Conservation (phyloP, 2,113 vertebrate genomes). For the Cathartes aura region DNA sequence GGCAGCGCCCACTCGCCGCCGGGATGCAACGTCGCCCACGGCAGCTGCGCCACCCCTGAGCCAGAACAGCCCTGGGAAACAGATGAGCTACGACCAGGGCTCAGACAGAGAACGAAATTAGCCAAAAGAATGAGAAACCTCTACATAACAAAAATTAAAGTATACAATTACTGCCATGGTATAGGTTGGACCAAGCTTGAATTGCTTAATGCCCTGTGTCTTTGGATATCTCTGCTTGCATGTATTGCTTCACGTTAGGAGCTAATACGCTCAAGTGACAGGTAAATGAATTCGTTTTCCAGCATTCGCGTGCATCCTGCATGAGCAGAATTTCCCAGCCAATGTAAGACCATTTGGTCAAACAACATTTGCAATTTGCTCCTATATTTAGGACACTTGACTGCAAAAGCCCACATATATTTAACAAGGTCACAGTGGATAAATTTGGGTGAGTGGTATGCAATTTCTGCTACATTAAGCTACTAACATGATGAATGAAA, state of each 20-base stretch:
- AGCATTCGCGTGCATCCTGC: background rate
- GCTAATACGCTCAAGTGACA: background rate
- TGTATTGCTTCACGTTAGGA: background rate
- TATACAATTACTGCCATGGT: background rate
- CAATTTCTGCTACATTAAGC: background rate
- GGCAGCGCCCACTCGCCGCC: background rate
- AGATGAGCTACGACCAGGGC: constrained; percentile 1
- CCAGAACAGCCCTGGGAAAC: background rate
- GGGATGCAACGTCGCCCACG: background rate
- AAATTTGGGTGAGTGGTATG: background rate
- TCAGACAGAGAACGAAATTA: background rate
- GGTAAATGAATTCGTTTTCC: background rate
- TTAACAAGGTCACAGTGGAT: constrained; percentile 25
- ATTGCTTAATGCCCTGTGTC: background rate
- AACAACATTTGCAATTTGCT: background rate
- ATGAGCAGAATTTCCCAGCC: background rate
- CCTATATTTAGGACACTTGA: background rate
- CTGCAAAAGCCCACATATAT: background rate
- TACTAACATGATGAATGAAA: background rate
- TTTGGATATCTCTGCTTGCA: background rate
- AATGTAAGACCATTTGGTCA: background rate
- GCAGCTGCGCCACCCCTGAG: constrained; percentile 12
- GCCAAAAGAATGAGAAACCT: background rate
- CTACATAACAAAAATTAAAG: background rate
- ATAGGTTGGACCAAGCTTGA: background rate